Evolutionary conservation across 2,113 vertebrate species (phyloP), one percentile per base, ranked within the genome.

Genomic region (Cyprichromis sp.): DNA sequence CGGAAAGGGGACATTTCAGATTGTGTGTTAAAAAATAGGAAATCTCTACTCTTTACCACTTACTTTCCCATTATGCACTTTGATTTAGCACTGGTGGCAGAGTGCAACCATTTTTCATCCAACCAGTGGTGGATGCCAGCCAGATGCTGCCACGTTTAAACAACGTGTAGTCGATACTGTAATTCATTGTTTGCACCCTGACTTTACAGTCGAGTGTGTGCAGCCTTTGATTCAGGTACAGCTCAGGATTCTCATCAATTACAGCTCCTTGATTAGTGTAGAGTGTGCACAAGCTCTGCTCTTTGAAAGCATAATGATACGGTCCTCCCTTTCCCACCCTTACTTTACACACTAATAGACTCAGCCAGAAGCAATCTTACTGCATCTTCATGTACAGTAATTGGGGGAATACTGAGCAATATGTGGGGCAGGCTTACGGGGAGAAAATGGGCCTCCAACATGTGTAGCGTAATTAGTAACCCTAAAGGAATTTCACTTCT

Each of bases 211-310:
- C 1, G 13, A 42, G 86, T 29, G 24, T n/a, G 26, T 86, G 59
- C 5, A 71, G 80, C 78, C 85, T 93, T 93, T 87, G 86, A 93
- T 93, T 90, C 61, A 73, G 45, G 11, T 11, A n/a, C 4, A 71
- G 83, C 73, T 80, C 52, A 2, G 88, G 79, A 88, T 89, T 88
- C 81, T 91, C 90, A 90, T 94, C 87, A 91, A 92, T 92, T 91
- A 92, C 52, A 73, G 34, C 87, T 66, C 82, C 89, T 88, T 92
- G 90, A 93, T 94, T 92, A 92, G 84, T 83, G 88, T 45, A 3
- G 80, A 89, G 83, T 73, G 71, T 38, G 76, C 34, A 63, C 50
- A n/a, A 16, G 4, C 57, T 21, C 50, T 45, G 57, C 86, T 90
- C 87, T 90, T 90, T 93, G 86, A 92, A 90, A 87, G 63, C 82